Percentiles rank a stretch among this genome's conserved stretches.
phyloP scores from a whole-genome alignment of 2,888 invertebrate species.

The Busseola fusca region DNA sequence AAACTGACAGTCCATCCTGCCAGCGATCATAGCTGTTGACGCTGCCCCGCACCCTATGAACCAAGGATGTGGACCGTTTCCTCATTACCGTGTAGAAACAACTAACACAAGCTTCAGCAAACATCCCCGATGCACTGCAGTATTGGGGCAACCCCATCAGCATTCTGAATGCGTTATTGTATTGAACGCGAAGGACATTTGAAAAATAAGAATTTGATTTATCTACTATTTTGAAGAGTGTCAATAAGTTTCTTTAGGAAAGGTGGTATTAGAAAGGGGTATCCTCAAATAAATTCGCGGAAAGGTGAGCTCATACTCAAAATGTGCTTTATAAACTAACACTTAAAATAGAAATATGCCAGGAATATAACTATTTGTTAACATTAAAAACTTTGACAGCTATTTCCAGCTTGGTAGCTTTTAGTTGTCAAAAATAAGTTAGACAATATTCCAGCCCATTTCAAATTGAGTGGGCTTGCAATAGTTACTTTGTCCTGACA shows the following conservation, averaged over 20 bases:
- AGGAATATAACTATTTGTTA: not conserved
- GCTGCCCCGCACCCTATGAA: too few species aligned
- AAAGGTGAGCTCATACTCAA: not conserved
- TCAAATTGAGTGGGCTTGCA: not conserved
- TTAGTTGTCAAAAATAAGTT: not conserved
- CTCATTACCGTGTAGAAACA: too few species aligned
- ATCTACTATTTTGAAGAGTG: not conserved
- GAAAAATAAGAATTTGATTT: not conserved
- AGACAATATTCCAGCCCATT: not conserved
- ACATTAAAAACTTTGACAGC: not conserved
- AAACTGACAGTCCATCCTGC: too few species aligned
- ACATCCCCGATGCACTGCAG: too few species aligned
- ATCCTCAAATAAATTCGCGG: not conserved
- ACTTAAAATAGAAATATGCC: not conserved
- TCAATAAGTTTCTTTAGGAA: not conserved
- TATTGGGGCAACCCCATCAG: too few species aligned
- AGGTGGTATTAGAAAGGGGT: not conserved
- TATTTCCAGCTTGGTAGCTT: not conserved
- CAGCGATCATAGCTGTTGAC: too few species aligned
- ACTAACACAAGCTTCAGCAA: too few species aligned
- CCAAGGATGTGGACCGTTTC: too few species aligned
- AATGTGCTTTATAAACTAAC: not conserved
- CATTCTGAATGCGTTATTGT: too few species aligned
- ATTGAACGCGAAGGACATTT: too few species aligned
- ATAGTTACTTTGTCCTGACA: slow-evolving; percentile 14